Percentiles rank a stretch among this genome's conserved stretches.
Evolutionary conservation across 2,888 invertebrate genomes (phyloP).

Genomic region (Onthophagus sagittarius): DNA sequence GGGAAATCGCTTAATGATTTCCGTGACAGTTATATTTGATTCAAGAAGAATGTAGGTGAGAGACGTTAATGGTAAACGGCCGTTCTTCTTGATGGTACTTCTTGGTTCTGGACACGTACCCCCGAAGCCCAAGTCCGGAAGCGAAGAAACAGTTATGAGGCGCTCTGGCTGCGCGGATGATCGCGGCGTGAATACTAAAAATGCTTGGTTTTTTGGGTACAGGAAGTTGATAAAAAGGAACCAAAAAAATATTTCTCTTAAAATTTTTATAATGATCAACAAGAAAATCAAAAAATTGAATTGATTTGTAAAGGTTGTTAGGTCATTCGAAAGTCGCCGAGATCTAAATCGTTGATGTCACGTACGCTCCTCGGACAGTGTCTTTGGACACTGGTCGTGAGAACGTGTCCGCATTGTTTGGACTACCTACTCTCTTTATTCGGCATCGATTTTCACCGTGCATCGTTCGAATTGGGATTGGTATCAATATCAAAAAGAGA

Average conservation of each 20-base stretch:
- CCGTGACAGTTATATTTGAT: not conserved
- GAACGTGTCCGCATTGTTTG: constrained; percentile 30
- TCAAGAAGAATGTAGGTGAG: not conserved
- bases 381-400: constrained; percentile 23
- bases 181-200: not conserved
- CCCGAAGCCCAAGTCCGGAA: not conserved
- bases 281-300: no score
- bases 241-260: not conserved
- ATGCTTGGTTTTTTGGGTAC: not conserved
- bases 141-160: not conserved
- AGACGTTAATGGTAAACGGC: not conserved
- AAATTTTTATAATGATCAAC: not conserved
- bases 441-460: constrained; percentile 5
- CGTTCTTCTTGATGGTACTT: not conserved
- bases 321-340: constrained; percentile 1
- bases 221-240: not conserved
- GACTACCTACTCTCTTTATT: constrained; percentile 5
- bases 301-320: not conserved
- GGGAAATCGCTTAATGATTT: not conserved
- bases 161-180: not conserved
- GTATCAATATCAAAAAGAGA: not conserved
- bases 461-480: not conserved
- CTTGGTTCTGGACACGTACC: not conserved
- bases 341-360: not conserved
- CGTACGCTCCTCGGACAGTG: not conserved